Evolutionary conservation across 2,797 vertebrate genomes (phyloP), one percentile per base, ranked within the genome.

Genomic region (Carapus acus): DNA sequence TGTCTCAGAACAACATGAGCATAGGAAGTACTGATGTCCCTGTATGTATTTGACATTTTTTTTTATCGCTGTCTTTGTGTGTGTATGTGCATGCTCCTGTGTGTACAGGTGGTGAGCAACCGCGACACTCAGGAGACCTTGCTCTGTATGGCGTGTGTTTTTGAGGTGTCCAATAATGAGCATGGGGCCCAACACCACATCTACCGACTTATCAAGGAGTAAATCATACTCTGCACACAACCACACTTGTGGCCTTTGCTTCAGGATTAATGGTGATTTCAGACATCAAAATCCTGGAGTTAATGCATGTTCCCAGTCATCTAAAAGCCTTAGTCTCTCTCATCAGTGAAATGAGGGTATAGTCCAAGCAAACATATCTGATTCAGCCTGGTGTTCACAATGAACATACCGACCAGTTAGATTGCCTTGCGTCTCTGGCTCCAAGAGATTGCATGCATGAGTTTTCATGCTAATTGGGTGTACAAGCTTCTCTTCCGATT

Each of bases 121-220:
- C 92, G 94, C 86, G 96, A 99, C 67, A 98, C 96, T 65, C 96
- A 97, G 87, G 96, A 99, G 88, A 98, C 96, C 14, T 89, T 99
- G 78, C 93, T 99, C 78, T 98, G 94, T 82, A 94, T 98, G 92
- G 96, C 96, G 20, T 99, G 95, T 74, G 96, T 99, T 70, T 99
- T 98, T 21, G 96, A 99, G 82, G 96, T 99, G 73, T 99, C 96
- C 3, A 99, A 96, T 91, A 99, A 91, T 6, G 94, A 99, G 72
- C 96, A 98, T 0, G 96, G 96, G 65, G 96, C 96, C 67, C 96
- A 99, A 74, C 96, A 99, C 86, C 96, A 98, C 76, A 98, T 97
- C 88, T 99, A 99, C 86, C 90, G 94, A 82, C 94, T 99, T 69
- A 86, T 98, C 81, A 97, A 99, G 84, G 96, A 99, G 86, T 99